These are phyloP conservation scores for Okamejei kenojei DNA, from an alignment of 2,797 vertebrate genomes.

Conservation along the genomic window DNA sequence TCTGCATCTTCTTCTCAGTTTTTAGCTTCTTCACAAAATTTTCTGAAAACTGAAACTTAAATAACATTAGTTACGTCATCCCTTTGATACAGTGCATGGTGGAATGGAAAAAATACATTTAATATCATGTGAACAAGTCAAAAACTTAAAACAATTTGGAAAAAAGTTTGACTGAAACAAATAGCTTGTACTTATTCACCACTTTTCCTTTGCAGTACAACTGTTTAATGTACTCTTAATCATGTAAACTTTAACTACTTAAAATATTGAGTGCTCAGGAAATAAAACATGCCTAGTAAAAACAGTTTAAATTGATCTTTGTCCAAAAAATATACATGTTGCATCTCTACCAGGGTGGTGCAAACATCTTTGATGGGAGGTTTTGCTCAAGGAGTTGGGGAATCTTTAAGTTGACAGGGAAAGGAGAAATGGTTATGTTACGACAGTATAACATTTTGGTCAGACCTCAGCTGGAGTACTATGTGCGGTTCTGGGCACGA, in stretches of 20 bases:
- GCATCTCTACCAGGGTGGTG: too few relatives aligned
- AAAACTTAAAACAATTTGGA: neutral
- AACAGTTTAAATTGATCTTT: neutral
- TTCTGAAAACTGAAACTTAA: neutral
- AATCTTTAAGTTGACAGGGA: too few relatives aligned
- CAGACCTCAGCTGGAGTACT: too few relatives aligned
- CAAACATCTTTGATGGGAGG: too few relatives aligned
- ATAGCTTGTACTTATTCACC: neutral
- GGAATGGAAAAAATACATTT: neutral
- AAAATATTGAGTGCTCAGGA: neutral
- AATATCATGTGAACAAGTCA: neutral
- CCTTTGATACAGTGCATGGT: neutral
- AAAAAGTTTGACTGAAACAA: neutral
- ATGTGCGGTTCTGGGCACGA: too few relatives aligned
- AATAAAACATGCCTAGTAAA: neutral
- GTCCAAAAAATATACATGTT: neutral
- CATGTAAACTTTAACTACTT: neutral
- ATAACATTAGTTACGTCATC: neutral
- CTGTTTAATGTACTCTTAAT: neutral
- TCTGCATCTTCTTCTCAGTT: neutral
- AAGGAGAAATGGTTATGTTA: too few relatives aligned
- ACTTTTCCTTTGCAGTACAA: neutral
- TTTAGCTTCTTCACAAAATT: neutral
- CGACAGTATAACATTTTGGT: too few relatives aligned
- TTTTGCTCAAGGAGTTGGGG: too few relatives aligned